A percentile compares a stretch with the other conserved stretches of the same genome.
These are phyloP conservation scores for Calyptomena viridis DNA, from an alignment of 2,113 vertebrate genomes.

Conservation along the genomic window DNA sequence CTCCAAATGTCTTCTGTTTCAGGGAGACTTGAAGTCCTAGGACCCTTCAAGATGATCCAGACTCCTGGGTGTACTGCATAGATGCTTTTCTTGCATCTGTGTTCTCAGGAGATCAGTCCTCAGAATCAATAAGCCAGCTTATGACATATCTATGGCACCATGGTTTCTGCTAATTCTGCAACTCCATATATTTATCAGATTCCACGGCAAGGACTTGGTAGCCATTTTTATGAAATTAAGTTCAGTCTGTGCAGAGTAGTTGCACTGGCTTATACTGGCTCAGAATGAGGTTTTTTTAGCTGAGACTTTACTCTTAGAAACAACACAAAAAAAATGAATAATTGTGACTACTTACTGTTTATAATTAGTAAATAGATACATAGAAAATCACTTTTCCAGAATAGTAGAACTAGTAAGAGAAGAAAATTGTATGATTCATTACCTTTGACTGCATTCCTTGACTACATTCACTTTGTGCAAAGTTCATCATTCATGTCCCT, in stretches of 20 bases:
- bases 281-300: background rate
- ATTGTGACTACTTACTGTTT: background rate
- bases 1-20: background rate
- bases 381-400: background rate
- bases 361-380: background rate
- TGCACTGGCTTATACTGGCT: background rate
- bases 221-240: background rate
- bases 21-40: background rate
- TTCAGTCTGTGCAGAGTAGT: background rate
- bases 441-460: background rate
- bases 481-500: background rate
- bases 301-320: background rate
- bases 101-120: background rate
- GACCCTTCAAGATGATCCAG: background rate
- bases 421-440: background rate
- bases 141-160: too few relatives aligned
- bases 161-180: background rate
- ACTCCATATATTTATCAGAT: background rate
- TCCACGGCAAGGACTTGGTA: background rate
- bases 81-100: fast-evolving
- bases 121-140: background rate
- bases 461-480: background rate
- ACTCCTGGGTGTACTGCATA: background rate
- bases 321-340: background rate
- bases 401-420: background rate